Evolutionary conservation across 2,797 vertebrate genomes (phyloP).

Genomic region (Anniella stebbinsi): DNA sequence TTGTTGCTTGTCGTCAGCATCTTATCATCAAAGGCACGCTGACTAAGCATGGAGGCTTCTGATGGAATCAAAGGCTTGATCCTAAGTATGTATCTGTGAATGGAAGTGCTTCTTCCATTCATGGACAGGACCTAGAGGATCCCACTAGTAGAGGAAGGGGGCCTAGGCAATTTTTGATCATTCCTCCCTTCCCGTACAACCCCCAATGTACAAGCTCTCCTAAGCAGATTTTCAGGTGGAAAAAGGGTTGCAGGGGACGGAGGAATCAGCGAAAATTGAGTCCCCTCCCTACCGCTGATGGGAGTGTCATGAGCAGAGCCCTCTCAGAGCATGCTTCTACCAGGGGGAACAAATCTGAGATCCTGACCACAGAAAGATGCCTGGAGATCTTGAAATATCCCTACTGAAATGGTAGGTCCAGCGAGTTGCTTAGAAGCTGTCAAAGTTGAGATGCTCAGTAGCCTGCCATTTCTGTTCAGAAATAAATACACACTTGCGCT

Average conservation of each 20-base stretch:
- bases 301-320: background rate
- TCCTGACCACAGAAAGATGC: background rate
- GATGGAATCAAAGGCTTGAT: background rate
- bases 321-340: background rate
- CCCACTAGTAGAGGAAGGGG: background rate
- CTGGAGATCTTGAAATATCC: constrained; percentile 46
- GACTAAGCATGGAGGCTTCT: background rate
- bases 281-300: too few species aligned
- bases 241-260: background rate
- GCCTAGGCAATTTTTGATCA: background rate
- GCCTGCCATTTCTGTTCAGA: constrained; percentile 70
- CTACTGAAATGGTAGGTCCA: constrained; percentile 60
- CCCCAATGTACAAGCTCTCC: background rate
- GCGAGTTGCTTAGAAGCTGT: constrained; percentile 58
- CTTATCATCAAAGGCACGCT: background rate
- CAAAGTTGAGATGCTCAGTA: constrained; percentile 62
- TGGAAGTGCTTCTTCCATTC: background rate
- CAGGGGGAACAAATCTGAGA: background rate
- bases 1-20: background rate
- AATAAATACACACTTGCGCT: constrained; percentile 52
- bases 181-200: too few species aligned
- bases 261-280: background rate
- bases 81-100: background rate
- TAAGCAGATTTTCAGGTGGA: background rate
- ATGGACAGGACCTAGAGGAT: background rate